These are phyloP conservation scores for Cordylochernes scorpioides DNA, from an alignment of 2,888 invertebrate species.

Conservation along the genomic window DNA sequence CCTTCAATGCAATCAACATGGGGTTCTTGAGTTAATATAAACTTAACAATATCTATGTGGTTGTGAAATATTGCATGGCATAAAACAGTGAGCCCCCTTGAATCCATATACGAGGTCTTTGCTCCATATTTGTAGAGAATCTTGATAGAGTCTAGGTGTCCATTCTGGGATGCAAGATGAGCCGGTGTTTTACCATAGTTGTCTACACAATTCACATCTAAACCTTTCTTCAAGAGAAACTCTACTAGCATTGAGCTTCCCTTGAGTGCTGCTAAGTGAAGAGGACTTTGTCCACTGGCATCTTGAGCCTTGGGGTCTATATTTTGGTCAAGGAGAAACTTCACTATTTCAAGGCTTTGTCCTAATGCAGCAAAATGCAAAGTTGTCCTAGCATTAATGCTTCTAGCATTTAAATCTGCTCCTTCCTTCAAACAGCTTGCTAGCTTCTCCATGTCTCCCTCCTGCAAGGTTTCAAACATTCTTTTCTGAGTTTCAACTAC, in stretches of 20 bases:
- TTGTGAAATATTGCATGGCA: conserved; percentile 1
- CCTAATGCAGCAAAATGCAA: conserved; percentile 79
- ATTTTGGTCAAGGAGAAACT: no score
- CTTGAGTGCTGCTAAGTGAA: no score
- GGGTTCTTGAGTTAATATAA: background rate
- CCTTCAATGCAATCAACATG: background rate
- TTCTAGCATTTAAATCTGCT: no score
- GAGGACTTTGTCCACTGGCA: conserved; percentile 36
- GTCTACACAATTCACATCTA: conserved; percentile 1
- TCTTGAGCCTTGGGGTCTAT: no score
- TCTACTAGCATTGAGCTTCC: no score
- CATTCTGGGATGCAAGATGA: conserved; percentile 54
- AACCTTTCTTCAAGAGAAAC: no score
- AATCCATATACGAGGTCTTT: conserved; percentile 19
- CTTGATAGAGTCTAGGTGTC: conserved; percentile 29
- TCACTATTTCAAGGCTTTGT: conserved; percentile 45
- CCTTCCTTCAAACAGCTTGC: conserved; percentile 30
- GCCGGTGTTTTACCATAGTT: conserved; percentile 33
- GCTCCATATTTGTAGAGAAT: no score
- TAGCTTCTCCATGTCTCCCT: conserved; percentile 1
- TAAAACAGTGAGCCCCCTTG: conserved; percentile 18
- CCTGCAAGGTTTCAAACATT: conserved; percentile 1
- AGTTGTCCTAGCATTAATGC: no score
- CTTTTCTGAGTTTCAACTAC: background rate
- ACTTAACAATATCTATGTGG: background rate